A percentile compares a stretch with the other conserved stretches of the same genome.
phyloP scores from a whole-genome alignment of 1,140 invertebrate species.

The Sarcophaga peregrina region DNA sequence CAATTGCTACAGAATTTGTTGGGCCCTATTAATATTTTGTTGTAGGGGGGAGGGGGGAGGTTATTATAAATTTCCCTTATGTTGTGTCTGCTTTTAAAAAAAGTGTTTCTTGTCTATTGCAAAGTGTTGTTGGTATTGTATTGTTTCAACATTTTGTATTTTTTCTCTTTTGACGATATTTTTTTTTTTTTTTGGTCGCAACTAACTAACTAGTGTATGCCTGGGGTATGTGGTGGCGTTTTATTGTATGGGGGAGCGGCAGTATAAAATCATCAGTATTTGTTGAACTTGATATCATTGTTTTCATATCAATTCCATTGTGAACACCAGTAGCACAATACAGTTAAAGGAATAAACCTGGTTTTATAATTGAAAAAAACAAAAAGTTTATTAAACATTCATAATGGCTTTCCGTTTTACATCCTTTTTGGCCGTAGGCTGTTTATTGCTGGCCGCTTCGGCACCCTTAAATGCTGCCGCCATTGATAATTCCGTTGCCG shows the following conservation, averaged over 20 bases:
- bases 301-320: constrained; percentile 60
- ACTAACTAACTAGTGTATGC: background rate
- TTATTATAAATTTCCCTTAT: background rate
- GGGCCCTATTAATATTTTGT: too few relatives aligned
- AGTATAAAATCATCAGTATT: constrained; percentile 54
- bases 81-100: background rate
- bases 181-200: background rate
- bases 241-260: constrained; percentile 44
- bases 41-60: too few relatives aligned
- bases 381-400: background rate
- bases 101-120: background rate
- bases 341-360: constrained; percentile 10
- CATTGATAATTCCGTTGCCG: constrained; percentile 69
- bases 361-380: background rate
- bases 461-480: constrained; percentile 68
- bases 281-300: constrained; percentile 64
- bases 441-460: constrained; percentile 61
- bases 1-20: too few relatives aligned
- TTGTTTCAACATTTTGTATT: constrained; percentile 14
- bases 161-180: background rate
- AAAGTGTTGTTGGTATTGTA: constrained; percentile 8
- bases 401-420: constrained; percentile 60
- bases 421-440: constrained; percentile 62
- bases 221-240: constrained; percentile 16
- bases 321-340: constrained; percentile 56